A percentile compares a stretch with the other conserved stretches of the same genome.
Evolutionary conservation across 2,888 invertebrate species (phyloP).

Genomic region (Elegia similella): DNA sequence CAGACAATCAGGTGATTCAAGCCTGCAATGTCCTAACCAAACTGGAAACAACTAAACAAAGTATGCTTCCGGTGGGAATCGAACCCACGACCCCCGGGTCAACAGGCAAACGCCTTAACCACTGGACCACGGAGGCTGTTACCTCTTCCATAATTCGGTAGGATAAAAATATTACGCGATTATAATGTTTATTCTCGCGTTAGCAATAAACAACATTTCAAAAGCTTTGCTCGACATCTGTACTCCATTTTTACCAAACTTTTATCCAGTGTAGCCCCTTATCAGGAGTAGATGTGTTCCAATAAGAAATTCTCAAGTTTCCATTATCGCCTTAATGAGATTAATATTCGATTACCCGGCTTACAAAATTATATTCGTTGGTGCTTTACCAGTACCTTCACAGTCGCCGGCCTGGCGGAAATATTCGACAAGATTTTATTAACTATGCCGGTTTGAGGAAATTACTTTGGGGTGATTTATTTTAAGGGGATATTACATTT

Average conservation of each 20-base stretch:
- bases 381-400: constrained; percentile 27
- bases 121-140: too few relatives aligned
- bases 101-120: too few relatives aligned
- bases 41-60: too few relatives aligned
- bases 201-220: not conserved
- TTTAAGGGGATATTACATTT: not conserved
- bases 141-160: too few relatives aligned
- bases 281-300: constrained; percentile 36
- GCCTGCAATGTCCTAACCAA: too few relatives aligned
- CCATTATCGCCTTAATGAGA: constrained; percentile 51
- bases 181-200: too few relatives aligned
- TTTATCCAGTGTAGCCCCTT: constrained; percentile 27
- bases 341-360: constrained; percentile 50
- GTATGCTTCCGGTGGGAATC: too few relatives aligned
- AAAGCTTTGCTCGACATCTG: not conserved
- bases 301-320: constrained; percentile 37
- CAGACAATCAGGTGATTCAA: too few relatives aligned
- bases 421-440: not conserved
- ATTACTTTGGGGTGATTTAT: not conserved
- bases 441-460: not conserved
- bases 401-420: constrained; percentile 2
- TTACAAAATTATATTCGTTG: constrained; percentile 32
- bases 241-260: constrained; percentile 22
- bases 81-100: too few relatives aligned
- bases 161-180: too few relatives aligned